Evolutionary conservation across 1,140 invertebrate genomes (phyloP), one percentile per base, ranked within the genome.

Genomic region (Bombus vancouverensis): DNA sequence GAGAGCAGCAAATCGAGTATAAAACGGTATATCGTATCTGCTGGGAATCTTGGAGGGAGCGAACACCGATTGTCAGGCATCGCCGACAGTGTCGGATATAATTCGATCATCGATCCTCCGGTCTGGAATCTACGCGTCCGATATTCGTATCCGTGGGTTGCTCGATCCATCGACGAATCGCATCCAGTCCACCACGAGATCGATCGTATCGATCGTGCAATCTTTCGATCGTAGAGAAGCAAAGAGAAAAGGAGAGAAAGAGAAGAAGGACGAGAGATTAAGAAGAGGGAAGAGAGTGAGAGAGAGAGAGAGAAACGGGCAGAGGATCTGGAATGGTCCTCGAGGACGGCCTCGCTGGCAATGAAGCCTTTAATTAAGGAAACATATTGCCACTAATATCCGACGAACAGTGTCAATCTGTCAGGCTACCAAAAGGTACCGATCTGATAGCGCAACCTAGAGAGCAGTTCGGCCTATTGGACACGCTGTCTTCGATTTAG

Each of bases 341-440:
- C 47, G 57, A 57, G n/a, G 78, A 75, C 53, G 71, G 37, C 42
- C 39, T 72, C 59, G 71, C 37, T 73, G 68, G 76, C 81, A 89
- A 88, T 87, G 81, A 86, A 81, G 86, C 87, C 81, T 94, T 94
- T 92, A 94, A 95, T 95, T 94, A 94, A 93, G 93, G 87, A 88
- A 94, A 94, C 94, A 94, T 94, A 95, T 95, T 94, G 93, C 92
- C 92, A 93, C 93, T 95, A 95, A 95, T 94, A 94, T 94, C 88
- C 80, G 90, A 91, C 91, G 92, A 92, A 94, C 92, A 93, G 93
- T 93, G 93, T 93, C 93, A 92, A 94, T 94, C 93, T 93, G 94
- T 94, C 93, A 92, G 86, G 90, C 92, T 93, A 93, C 92, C 92
- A 93, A 92, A 91, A 92, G 91, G 88, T 82, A 90, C 87, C 91